These are phyloP conservation scores for Caenorhabditis imperialis DNA, from an alignment of 2,888 invertebrate genomes.

Conservation along the genomic window DNA sequence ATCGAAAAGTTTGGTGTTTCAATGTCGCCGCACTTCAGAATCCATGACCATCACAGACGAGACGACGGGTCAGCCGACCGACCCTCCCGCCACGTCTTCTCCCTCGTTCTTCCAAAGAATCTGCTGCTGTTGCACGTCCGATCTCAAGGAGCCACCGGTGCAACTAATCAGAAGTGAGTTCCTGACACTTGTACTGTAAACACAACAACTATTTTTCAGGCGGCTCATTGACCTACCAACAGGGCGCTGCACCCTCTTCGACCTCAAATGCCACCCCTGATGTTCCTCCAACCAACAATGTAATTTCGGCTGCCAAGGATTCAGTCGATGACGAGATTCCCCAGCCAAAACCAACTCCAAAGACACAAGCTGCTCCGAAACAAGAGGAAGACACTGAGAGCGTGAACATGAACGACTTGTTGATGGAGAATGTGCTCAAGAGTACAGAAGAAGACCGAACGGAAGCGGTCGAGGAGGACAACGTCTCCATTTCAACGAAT, in stretches of 20 bases:
- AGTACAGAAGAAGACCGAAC: conserved; percentile 38
- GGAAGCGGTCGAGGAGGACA: conserved; percentile 47
- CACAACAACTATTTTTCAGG: conserved; percentile 24
- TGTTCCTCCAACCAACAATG: conserved; percentile 8
- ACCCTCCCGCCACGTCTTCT: conserved; percentile 27
- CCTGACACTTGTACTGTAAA: not conserved
- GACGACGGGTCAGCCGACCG: conserved; percentile 35
- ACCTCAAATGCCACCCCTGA: conserved; percentile 7
- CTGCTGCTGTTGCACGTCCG: conserved; percentile 37
- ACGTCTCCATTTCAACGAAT: conserved; percentile 44
- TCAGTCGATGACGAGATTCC: conserved; percentile 37
- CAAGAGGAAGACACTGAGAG: conserved; percentile 24
- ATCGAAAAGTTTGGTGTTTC: not conserved
- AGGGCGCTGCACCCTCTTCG: conserved; percentile 14
- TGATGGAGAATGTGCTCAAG: conserved; percentile 41
- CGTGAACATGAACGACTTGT: conserved; percentile 50
- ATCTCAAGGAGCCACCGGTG: conserved; percentile 50
- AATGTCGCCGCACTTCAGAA: conserved; percentile 15
- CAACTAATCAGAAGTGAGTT: conserved; percentile 47
- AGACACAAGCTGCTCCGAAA: conserved; percentile 1
- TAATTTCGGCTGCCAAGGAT: conserved; percentile 36
- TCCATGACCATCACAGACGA: conserved; percentile 45
- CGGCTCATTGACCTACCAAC: conserved; percentile 49
- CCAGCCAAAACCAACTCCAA: conserved; percentile 15
- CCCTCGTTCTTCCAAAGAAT: conserved; percentile 43